Evolutionary conservation across 53 echinoderm and acorn worm species (phyloP).

Genomic region (Crossaster papposus): DNA sequence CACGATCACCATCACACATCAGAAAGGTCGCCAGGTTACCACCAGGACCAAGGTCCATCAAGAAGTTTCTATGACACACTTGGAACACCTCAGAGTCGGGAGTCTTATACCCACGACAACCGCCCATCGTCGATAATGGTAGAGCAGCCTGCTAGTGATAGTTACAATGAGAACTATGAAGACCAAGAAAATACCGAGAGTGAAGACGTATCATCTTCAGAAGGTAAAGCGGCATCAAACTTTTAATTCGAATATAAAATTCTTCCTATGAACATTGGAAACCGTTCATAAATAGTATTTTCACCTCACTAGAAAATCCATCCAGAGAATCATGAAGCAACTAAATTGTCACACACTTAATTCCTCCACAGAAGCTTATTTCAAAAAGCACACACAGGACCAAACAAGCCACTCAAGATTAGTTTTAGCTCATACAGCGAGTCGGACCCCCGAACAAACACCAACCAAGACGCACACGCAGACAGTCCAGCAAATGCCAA

Average conservation of each 20-base stretch:
- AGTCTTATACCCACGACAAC: slow-evolving; percentile 5
- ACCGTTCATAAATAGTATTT: neutral
- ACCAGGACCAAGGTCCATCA: neutral
- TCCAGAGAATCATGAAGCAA: neutral
- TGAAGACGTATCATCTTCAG: neutral
- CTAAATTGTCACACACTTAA: neutral
- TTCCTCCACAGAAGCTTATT: neutral
- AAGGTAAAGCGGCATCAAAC: slow-evolving; percentile 7
- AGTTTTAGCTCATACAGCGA: neutral
- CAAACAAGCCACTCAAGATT: neutral
- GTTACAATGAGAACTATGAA: slow-evolving; percentile 8
- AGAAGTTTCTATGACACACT: slow-evolving; percentile 35
- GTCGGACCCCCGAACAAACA: neutral
- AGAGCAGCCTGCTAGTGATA: neutral
- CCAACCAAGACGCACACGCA: neutral
- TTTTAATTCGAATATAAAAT: neutral
- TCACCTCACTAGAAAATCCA: neutral
- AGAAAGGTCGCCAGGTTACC: neutral
- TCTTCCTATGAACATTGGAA: neutral
- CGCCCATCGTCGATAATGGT: slow-evolving; percentile 2
- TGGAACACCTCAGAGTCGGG: slow-evolving; percentile 21
- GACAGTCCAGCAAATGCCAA: neutral
- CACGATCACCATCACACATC: neutral
- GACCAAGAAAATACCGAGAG: neutral
- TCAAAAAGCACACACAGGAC: neutral